A percentile compares a stretch with the other conserved stretches of the same genome.
Conservation (phyloP, 2,888 invertebrate species). For the Parnassius glacialis region DNA sequence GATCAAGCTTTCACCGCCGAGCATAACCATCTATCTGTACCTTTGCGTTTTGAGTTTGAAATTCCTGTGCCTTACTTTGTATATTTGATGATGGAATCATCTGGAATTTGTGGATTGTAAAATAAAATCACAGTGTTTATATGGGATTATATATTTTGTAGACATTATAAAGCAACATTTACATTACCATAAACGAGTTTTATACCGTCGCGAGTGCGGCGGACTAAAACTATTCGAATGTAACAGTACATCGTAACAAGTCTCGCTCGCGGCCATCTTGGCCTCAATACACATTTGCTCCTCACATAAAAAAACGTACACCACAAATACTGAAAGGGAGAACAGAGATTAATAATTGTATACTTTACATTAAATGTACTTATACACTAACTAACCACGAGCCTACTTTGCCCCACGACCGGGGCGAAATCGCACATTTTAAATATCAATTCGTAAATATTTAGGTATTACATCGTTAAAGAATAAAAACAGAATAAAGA, state of each 20-base stretch:
- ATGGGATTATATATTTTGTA: slow-evolving; percentile 81
- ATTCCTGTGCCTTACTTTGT: too few relatives aligned
- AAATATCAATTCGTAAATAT: slow-evolving; percentile 78
- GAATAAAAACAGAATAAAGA: slow-evolving; percentile 80
- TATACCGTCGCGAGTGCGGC: slow-evolving; percentile 54
- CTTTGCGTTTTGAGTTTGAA: too few relatives aligned
- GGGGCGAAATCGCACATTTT: slow-evolving; percentile 70
- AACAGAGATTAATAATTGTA: slow-evolving; percentile 77
- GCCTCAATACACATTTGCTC: slow-evolving; percentile 42
- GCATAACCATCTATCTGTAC: too few relatives aligned
- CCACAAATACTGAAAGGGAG: slow-evolving; percentile 79
- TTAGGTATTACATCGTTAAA: slow-evolving; percentile 71
- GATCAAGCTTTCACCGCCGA: too few relatives aligned
- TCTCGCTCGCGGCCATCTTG: slow-evolving; percentile 33
- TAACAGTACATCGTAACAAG: slow-evolving; percentile 75
- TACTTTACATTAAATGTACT: slow-evolving; percentile 76
- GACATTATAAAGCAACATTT: slow-evolving; percentile 82
- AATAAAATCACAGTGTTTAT: slow-evolving; percentile 63
- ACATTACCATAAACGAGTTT: slow-evolving; percentile 77
- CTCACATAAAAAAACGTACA: slow-evolving; percentile 67
- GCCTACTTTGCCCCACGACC: slow-evolving; percentile 59
- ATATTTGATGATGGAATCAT: not conserved
- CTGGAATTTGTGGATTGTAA: slow-evolving; percentile 21
- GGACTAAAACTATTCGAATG: slow-evolving; percentile 76
- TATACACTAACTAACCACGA: slow-evolving; percentile 76